Conservation (phyloP, 2,797 vertebrate species). For the Lophotriccus pileatus region DNA sequence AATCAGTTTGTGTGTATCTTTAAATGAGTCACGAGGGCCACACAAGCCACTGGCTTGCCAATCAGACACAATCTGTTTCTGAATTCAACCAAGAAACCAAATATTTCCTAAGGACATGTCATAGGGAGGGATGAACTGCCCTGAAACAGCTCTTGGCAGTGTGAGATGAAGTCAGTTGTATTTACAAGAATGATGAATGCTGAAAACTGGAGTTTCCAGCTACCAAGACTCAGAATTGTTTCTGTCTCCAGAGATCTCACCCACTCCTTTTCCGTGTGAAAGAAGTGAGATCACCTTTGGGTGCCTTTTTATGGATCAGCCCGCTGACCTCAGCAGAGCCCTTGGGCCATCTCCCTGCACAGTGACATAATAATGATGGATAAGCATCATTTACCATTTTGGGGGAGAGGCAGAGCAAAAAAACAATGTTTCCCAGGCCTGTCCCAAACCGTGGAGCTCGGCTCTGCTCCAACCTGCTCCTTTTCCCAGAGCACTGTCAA, state of each 20-base stretch:
- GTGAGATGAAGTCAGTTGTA: background rate
- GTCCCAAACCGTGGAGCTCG: background rate
- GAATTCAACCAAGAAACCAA: background rate
- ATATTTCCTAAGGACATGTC: background rate
- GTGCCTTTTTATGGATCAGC: background rate
- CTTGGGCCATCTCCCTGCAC: background rate
- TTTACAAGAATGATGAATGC: background rate
- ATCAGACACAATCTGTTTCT: background rate
- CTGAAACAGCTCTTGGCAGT: background rate
- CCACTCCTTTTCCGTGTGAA: background rate
- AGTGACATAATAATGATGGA: constrained; percentile 60
- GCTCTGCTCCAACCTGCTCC: constrained; percentile 20
- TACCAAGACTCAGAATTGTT: background rate
- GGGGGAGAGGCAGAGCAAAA: background rate
- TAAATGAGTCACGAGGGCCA: background rate
- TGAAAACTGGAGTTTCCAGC: background rate
- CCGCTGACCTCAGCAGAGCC: background rate
- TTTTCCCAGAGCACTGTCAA: constrained; percentile 4
- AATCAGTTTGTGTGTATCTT: background rate
- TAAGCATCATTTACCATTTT: constrained; percentile 42
- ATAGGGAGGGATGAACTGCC: background rate
- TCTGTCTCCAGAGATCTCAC: background rate
- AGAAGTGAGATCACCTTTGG: background rate
- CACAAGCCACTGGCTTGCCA: background rate
- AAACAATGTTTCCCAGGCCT: background rate